Evolutionary conservation across 2,113 vertebrate genomes (phyloP).

Genomic region (Potamarius usumacintae): DNA sequence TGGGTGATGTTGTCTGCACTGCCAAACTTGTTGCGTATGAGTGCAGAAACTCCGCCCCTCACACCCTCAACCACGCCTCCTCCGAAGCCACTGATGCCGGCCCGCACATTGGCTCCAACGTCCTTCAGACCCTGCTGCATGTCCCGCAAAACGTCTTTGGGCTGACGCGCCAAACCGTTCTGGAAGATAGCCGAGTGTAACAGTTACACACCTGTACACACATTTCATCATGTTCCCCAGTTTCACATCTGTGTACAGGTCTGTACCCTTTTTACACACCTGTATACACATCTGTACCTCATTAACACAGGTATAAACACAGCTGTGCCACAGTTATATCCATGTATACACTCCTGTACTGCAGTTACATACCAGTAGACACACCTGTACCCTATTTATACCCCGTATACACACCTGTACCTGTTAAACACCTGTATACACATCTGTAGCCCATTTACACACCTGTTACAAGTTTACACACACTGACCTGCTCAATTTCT

Average conservation of each 20-base stretch:
- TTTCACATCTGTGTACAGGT: not conserved
- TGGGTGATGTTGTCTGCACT: slow-evolving; percentile 96
- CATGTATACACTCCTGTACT: not conserved
- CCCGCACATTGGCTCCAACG: slow-evolving; percentile 92
- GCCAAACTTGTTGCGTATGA: slow-evolving; percentile 97
- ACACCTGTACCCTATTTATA: not conserved
- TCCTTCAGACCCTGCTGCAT: slow-evolving; percentile 98
- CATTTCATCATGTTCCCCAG: not conserved
- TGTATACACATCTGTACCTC: not conserved
- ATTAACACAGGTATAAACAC: not conserved
- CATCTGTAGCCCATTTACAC: not conserved
- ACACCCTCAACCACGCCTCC: slow-evolving; percentile 94
- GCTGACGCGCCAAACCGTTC: slow-evolving; percentile 92
- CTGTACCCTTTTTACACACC: not conserved
- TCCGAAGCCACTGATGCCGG: slow-evolving; percentile 94
- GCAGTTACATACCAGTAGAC: not conserved
- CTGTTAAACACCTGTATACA: not conserved
- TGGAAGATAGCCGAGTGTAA: slow-evolving; percentile 52
- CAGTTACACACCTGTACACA: slow-evolving; percentile 15
- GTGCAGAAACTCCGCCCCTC: slow-evolving; percentile 89
- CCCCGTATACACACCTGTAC: not conserved
- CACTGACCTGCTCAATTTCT: slow-evolving; percentile 88
- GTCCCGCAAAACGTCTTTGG: slow-evolving; percentile 95
- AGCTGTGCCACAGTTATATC: not conserved
- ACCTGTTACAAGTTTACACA: not conserved